Base-by-base conservation (phyloP, 1,140 invertebrate genomes). In the Lordiphosa stackelbergi region DNA sequence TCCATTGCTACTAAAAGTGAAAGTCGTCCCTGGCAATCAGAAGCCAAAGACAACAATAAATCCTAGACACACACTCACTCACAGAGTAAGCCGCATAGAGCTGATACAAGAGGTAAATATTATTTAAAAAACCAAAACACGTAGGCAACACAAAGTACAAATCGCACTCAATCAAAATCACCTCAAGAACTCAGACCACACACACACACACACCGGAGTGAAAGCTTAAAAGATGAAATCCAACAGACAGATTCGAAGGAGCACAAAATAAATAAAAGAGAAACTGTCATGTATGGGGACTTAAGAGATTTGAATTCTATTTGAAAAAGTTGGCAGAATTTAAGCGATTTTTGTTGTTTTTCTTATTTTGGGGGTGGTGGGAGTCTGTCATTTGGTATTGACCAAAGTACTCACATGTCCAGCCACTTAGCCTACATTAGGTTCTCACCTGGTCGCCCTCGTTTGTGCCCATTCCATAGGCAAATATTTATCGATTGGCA, bases 221-320 rank as follows among this genome's bases (percentile, higher is more conserved):
- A 66, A 43, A 79, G 73, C 74, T 66, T 79, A 47, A 65, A 40
- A 68, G 54, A 68, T 73, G 57, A 74, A 79, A 61, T 52, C 48
- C 64, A 53, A 35, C 48, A 38, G 40, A 34, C 22, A 45, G 19
- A 41, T 48, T 49, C 53, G 19, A 35, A 56, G 34, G 53, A 77
- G 73, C 54, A 68, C 59, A 34, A 72, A 65, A 78, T 75, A 75
- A 75, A 75, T 70, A 75, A 58, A 22, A 54, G 55, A 43, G 10
- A 70, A 75, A 81, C 71, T 81, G 77, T 75, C 75, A 83, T 81
- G 77, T 72, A 75, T 68, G 63, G 57, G 68, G 77, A 83, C 60
- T 81, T 83, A 81, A 68, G 59, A 83, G 77, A 83, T 83, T 83
- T 83, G 75, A 83, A 83, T 81, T 81, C 75, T 83, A 83, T 81